phyloP scores from a whole-genome alignment of 2,888 invertebrate species.

The Torymus aiolomorphi region DNA sequence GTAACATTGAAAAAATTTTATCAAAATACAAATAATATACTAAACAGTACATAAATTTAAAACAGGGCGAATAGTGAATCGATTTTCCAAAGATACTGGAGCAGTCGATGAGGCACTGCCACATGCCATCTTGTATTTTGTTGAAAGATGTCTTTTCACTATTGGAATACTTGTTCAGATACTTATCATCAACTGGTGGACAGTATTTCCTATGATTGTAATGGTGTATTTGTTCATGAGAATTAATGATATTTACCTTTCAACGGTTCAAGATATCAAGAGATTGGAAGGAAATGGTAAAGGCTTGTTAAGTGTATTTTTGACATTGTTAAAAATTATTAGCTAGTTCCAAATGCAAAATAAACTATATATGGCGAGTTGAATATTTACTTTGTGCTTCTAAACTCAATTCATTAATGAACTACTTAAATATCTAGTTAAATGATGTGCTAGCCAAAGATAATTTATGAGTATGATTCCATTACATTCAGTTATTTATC shows the following conservation, averaged over 20 bases:
- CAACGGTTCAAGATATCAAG: slow-evolving; percentile 85
- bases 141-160: slow-evolving; percentile 83
- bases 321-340: not conserved
- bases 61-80: slow-evolving; percentile 85
- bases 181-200: slow-evolving; percentile 83
- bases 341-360: not conserved
- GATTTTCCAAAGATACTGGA: slow-evolving; percentile 91
- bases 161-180: slow-evolving; percentile 84
- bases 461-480: no score
- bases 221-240: slow-evolving; percentile 81
- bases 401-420: no score
- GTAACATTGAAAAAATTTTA: slow-evolving; percentile 25
- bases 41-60: no score
- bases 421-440: no score
- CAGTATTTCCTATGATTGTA: slow-evolving; percentile 80
- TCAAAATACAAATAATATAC: no score
- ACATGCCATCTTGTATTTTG: slow-evolving; percentile 80
- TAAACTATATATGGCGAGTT: no score
- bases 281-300: slow-evolving; percentile 79
- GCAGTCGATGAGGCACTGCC: slow-evolving; percentile 85
- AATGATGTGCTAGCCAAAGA: no score
- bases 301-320: slow-evolving; percentile 53
- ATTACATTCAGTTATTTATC: no score
- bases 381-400: no score
- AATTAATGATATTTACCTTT: slow-evolving; percentile 82